Evolutionary conservation across 2,113 vertebrate genomes (phyloP).

Genomic region (Cynopterus brachyotis): DNA sequence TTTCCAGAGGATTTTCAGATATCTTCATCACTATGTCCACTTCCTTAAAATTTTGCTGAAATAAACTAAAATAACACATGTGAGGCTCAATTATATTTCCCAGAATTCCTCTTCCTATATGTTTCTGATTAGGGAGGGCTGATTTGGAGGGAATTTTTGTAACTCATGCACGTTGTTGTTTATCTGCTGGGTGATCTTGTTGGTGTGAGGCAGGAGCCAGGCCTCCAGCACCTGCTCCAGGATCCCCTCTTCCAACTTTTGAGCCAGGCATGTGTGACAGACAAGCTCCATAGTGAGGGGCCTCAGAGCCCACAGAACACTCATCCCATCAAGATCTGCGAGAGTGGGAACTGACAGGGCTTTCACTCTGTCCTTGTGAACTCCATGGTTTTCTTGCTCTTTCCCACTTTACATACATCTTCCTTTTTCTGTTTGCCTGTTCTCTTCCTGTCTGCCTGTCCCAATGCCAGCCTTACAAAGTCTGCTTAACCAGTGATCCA

Average conservation of each 20-base stretch:
- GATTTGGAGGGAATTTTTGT: neutral
- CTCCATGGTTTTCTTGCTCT: neutral
- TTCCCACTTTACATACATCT: neutral
- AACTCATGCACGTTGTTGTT: accelerated
- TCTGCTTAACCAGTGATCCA: neutral
- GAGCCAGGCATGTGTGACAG: neutral
- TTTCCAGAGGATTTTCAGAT: neutral
- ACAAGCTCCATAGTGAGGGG: neutral
- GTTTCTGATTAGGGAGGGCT: neutral
- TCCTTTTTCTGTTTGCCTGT: neutral
- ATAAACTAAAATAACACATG: neutral
- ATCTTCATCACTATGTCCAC: neutral
- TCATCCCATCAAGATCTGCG: neutral
- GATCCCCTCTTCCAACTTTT: neutral
- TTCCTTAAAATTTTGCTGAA: neutral
- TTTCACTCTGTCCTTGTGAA: neutral
- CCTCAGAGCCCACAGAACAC: neutral
- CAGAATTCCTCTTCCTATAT: neutral
- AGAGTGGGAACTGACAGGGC: neutral
- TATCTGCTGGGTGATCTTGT: neutral
- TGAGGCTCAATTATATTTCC: neutral
- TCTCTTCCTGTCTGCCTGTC: neutral
- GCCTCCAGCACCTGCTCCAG: neutral
- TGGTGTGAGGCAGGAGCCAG: neutral
- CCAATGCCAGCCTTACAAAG: neutral